phyloP scores from a whole-genome alignment of 2,888 invertebrate species.

The Drosophila picticornis region DNA sequence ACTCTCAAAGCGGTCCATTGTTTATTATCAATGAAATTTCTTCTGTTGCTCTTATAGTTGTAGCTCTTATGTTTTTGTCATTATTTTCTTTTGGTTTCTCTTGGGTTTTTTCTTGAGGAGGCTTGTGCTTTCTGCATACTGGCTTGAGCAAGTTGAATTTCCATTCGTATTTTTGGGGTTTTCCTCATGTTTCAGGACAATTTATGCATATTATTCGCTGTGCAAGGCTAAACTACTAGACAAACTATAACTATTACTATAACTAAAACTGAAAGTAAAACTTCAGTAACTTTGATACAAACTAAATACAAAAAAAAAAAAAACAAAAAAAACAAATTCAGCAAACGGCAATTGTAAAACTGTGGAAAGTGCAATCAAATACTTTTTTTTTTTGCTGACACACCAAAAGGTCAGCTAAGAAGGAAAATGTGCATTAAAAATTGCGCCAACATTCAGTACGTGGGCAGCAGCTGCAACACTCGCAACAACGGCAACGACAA shows the following conservation, averaged over 20 bases:
- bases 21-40: neutral
- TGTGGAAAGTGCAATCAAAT: constrained; percentile 74
- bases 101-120: neutral
- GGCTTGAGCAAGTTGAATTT: neutral
- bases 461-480: constrained; percentile 27
- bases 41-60: neutral
- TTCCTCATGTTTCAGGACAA: constrained; percentile 19
- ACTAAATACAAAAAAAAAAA: constrained; percentile 24
- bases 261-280: constrained; percentile 26
- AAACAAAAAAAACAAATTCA: neutral
- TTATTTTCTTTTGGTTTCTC: neutral
- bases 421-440: constrained; percentile 75
- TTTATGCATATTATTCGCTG: constrained; percentile 42
- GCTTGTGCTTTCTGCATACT: neutral
- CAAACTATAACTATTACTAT: constrained; percentile 1
- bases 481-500: constrained; percentile 7
- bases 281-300: constrained; percentile 57
- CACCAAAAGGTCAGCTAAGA: constrained; percentile 50
- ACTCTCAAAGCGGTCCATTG: neutral
- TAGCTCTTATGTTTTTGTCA: neutral
- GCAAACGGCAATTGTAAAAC: constrained; percentile 46
- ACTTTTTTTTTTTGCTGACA: constrained; percentile 59
- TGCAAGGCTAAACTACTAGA: constrained; percentile 22
- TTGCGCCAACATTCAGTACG: constrained; percentile 52
- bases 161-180: constrained; percentile 9